Conservation (phyloP, 2,888 invertebrate genomes). For the Pseudococcus longispinus region DNA sequence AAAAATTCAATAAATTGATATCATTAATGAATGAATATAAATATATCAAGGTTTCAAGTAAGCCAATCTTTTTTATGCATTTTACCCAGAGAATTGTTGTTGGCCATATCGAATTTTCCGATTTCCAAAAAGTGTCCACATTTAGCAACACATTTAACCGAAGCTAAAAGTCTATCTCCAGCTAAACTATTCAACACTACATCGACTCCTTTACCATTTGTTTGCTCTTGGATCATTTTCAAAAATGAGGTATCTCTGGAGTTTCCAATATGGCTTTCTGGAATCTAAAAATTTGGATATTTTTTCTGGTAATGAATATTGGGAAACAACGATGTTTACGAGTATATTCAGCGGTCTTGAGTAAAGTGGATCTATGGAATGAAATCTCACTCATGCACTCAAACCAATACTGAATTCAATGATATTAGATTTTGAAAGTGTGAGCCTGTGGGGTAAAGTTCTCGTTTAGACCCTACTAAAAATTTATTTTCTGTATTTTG, state of each 20-base stretch:
- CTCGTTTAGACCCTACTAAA: too few species aligned
- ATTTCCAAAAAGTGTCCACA: constrained; percentile 82
- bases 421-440: too few species aligned
- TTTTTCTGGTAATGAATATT: too few species aligned
- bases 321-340: too few species aligned
- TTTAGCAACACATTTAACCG: constrained; percentile 69
- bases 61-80: not conserved
- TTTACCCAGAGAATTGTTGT: constrained; percentile 69
- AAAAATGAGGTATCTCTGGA: constrained; percentile 88
- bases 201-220: constrained; percentile 88
- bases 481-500: too few species aligned
- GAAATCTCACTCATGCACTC: too few species aligned
- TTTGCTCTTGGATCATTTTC: constrained; percentile 78
- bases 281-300: too few species aligned
- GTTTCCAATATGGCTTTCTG: constrained; percentile 78
- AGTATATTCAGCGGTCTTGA: too few species aligned
- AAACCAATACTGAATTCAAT: too few species aligned
- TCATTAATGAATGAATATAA: not conserved
- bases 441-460: too few species aligned
- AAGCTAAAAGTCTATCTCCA: constrained; percentile 85
- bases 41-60: too few species aligned
- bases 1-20: not conserved
- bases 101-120: constrained; percentile 81
- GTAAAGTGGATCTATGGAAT: too few species aligned
- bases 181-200: constrained; percentile 89